Base-by-base conservation (phyloP, 2,113 vertebrate genomes). In the Ctenomys sociabilis region DNA sequence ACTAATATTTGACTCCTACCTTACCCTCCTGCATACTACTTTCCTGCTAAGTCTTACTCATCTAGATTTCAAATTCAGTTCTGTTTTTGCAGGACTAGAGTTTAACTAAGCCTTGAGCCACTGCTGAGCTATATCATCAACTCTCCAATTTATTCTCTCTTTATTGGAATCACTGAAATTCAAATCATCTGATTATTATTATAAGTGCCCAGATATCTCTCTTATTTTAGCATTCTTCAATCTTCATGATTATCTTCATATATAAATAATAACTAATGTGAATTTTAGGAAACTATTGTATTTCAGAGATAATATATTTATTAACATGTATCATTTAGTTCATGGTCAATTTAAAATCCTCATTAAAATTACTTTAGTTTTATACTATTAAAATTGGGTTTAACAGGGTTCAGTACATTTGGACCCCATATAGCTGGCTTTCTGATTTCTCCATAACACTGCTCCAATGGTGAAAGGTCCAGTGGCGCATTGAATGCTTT, bases 361-460 rank as follows among this genome's bases (percentile, higher is more conserved):
- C 40, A 63, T 10, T 40, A 78, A 84, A 93, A 40, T 89, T 40
- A 35, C 5, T 52, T 37, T 3, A 7, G 26, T 21, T 61, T 70
- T 70, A 22, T 52, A 61, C 26, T 45, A 52, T 43, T 63, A 90
- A 89, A 59, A 66, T 92, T 88, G 19, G 37, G 3, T 40, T 57
- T 83, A 77, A 6, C 26, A 5, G 37, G 2, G 9, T 83, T 66
- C 37, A 64, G 7, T 24, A 28, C 37, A 4, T 35, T 49, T 40
- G 17, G 68, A 32, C 4, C 0, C 35, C 70, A 32, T 28, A 16
- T 13, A 61, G 78, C 84, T 78, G 19, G 49, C 21, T 84, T 93
- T 37, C 4, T 5, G 7, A n/a, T 8, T 26, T 8, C 45, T 75
- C 1, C 32, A 0, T 5, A 12, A 2, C 26, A 63, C 13, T 12